A percentile compares a stretch with the other conserved stretches of the same genome.
Conservation (phyloP, 1,140 invertebrate genomes). For the Chymomyza costata region DNA sequence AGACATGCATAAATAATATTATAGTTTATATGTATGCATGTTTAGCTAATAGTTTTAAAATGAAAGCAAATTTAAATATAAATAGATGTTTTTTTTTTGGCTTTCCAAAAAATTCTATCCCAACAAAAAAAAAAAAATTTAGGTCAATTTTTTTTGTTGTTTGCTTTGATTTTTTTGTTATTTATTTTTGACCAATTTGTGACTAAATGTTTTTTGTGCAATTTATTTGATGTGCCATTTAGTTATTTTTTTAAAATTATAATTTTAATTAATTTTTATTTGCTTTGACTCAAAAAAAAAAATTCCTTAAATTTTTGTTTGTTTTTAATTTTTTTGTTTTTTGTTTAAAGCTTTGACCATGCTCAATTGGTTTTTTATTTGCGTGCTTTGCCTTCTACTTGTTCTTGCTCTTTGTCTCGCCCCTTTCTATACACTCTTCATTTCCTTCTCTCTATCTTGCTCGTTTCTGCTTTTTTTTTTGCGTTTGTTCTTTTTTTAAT, state of each 20-base stretch:
- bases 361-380: conserved; percentile 60
- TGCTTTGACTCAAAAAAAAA: not conserved
- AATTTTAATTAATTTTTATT: conserved; percentile 37
- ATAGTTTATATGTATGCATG: conserved; percentile 1
- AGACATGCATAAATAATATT: too few species aligned
- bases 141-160: conserved; percentile 54
- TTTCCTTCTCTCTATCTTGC: conserved; percentile 29
- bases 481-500: conserved; percentile 27
- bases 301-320: conserved; percentile 15
- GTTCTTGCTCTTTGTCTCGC: conserved; percentile 18
- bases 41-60: conserved; percentile 6
- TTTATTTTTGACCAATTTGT: conserved; percentile 9
- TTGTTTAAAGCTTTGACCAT: conserved; percentile 46
- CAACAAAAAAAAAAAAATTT: conserved; percentile 49
- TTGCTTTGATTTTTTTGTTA: too few species aligned
- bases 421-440: conserved; percentile 17
- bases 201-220: conserved; percentile 39
- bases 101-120: too few species aligned
- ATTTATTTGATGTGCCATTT: conserved; percentile 59
- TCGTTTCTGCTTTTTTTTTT: conserved; percentile 12
- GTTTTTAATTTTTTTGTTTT: conserved; percentile 31
- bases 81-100: too few species aligned
- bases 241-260: conserved; percentile 17
- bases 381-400: conserved; percentile 27
- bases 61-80: conserved; percentile 47